These are phyloP conservation scores for Julus scandinavius DNA, from an alignment of 2,888 invertebrate species.

Conservation along the genomic window DNA sequence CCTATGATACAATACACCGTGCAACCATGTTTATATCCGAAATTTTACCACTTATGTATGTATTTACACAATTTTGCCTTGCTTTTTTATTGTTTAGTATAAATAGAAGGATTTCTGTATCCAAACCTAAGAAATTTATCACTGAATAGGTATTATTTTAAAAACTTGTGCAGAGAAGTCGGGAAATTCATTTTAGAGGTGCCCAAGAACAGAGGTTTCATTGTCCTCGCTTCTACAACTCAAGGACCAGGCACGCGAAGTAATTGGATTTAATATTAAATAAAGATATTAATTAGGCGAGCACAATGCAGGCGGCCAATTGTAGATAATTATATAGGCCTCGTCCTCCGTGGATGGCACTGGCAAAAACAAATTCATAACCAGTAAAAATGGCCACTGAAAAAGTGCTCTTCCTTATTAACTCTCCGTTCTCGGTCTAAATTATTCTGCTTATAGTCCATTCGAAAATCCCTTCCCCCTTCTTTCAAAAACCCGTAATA, in stretches of 20 bases:
- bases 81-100: background rate
- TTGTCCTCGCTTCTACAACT: background rate
- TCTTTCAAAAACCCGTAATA: background rate
- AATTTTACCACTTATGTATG: too few species aligned
- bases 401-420: slow-evolving; percentile 33
- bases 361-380: slow-evolving; percentile 2
- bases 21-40: too few species aligned
- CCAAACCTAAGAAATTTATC: background rate
- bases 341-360: background rate
- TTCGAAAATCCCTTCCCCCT: slow-evolving; percentile 26
- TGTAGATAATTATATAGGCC: background rate
- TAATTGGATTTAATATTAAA: slow-evolving; percentile 29
- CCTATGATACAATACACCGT: too few species aligned
- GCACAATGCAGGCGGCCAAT: slow-evolving; percentile 29
- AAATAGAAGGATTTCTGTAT: background rate
- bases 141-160: background rate
- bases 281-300: slow-evolving; percentile 30
- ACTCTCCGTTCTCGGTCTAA: slow-evolving; percentile 13
- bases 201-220: background rate
- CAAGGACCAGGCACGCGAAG: background rate
- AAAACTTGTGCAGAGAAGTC: too few species aligned
- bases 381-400: background rate
- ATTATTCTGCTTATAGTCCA: slow-evolving; percentile 21
- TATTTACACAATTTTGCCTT: too few species aligned
- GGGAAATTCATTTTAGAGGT: background rate